Evolutionary conservation across 2,888 invertebrate genomes (phyloP), one percentile per base, ranked within the genome.

Genomic region (Sclerodermus sp.): DNA sequence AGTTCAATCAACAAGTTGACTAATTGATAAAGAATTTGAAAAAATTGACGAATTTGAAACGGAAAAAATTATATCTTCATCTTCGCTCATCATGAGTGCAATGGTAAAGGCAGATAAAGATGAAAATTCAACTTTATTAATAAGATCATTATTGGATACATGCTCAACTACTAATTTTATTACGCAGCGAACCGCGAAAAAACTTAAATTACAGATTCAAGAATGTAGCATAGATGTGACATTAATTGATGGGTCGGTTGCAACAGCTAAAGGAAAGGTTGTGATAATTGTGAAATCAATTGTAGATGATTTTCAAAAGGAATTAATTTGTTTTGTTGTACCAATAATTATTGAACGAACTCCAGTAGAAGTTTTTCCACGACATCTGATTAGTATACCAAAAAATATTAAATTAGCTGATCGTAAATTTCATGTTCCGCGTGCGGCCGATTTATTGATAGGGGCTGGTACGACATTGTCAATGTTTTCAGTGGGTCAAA

Each of bases 381-480:
- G 51, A 13, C 32, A 44, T 2, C 1, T 17, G 15, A 36, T 50
- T 8, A 15, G 39, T 4, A 41, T 51, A 12, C 51, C 54, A 3
- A 6, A 3, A 2, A 54, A 54, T 31, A 38, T 53, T 9, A 12
- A 41, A 29, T 37, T 51, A 13, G 45, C 54, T 1, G 51, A 54
- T 42, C 51, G 48, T 1, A 10, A 51, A 38, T 54, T 47, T 16
- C 51, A 54, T 30, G 2, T 48, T 32, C 54, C 54, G 9, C 34
- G 38, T 9, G 13, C 45, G 1, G 15, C 47, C 5, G 51, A 54
- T 17, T 10, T 54, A 5, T 13, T 51, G 5, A 51, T 54, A 6
- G 54, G 51, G n/a, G 44, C 51, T 2, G 51, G 54, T 0, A 29
- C 51, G 1, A 51, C 45, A 1, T 42, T 54, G 16, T 51, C 50